Evolutionary conservation across 2,888 invertebrate species (phyloP).

Genomic region (Drosophila anomelani): DNA sequence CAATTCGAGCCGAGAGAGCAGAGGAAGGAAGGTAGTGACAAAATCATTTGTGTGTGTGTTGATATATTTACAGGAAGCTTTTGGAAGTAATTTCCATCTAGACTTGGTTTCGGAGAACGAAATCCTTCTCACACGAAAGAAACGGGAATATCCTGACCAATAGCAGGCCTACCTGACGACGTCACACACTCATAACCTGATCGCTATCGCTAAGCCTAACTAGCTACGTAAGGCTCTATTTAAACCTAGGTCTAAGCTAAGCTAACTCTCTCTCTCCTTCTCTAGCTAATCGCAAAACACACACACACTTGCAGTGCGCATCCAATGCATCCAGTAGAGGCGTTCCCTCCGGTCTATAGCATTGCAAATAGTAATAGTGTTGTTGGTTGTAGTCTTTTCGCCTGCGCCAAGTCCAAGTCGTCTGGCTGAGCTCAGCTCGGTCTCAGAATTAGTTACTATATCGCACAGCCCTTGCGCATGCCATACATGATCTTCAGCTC

Average conservation of each 20-base stretch:
- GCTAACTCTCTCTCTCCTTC: conserved; percentile 1
- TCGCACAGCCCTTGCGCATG: conserved; percentile 91
- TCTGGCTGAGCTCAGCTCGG: conserved; percentile 68
- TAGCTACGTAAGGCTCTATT: conserved; percentile 56
- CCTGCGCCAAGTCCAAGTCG: conserved; percentile 35
- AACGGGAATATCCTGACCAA: conserved; percentile 42
- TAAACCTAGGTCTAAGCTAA: conserved; percentile 37
- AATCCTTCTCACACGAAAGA: conserved; percentile 53
- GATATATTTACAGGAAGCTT: conserved; percentile 34
- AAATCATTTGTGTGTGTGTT: conserved; percentile 12
- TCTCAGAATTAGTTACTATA: conserved; percentile 86
- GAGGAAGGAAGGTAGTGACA: not conserved
- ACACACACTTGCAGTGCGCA: conserved; percentile 54
- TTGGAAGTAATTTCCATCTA: conserved; percentile 13
- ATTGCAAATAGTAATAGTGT: conserved; percentile 66
- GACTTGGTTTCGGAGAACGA: not conserved
- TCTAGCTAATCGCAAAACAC: conserved; percentile 59
- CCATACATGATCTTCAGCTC: conserved; percentile 94
- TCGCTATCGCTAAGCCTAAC: conserved; percentile 46
- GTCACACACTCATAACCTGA: conserved; percentile 24
- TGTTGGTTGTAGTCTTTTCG: conserved; percentile 62
- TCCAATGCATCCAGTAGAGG: conserved; percentile 43
- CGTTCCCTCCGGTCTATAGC: conserved; percentile 57
- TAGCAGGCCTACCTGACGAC: conserved; percentile 18
- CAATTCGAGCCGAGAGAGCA: conserved; percentile 1